Base-by-base conservation (phyloP, 2,113 vertebrate genomes). In the Platycercus adscitus region DNA sequence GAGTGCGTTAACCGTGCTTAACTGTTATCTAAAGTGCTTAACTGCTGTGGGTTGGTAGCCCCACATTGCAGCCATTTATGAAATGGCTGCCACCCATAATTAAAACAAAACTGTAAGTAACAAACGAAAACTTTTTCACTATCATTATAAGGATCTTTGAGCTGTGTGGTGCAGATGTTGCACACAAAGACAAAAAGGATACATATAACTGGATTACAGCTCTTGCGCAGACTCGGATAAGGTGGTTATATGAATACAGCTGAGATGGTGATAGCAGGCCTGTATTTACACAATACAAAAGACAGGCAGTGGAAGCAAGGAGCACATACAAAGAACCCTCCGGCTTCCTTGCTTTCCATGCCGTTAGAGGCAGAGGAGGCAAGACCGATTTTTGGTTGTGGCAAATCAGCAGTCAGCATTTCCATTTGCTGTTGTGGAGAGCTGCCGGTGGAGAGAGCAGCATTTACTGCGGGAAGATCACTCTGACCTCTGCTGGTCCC, bases 401-500 rank as follows among this genome's bases (percentile, higher is more conserved):
- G 33, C 50, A 75, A 26, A 52, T 1, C 25, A 81, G 35, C 73
- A 55, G 50, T 41, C 66, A 92, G 25, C 28, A 53, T 6, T 49
- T 47, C 29, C 15, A 17, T 39, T 18, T 17, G 58, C 46, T 43
- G 1, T 2, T 19, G 1, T 3, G 43, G 3, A 82, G 29, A n/a
- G 7, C 21, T 25, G 58, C 58, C 21, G 14, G 1, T 3, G 43
- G 3, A 82, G 26, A n/a, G 4, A 53, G 17, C 13, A 33, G 17
- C 3, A 50, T 33, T 39, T 15, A 10, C 43, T 37, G 29, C 4
- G 44, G 39, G 77, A 94, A 81, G 87, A 73, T 44, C 21, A 4
- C 47, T 79, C 89, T 86, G 96, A 95, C 93, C 86, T 93, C 96
- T 94, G 86, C 83, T 93, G 95, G 93, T 75, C n/a, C 46, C 69